Conservation (phyloP, 2,888 invertebrate species). For the Papilio demoleus region DNA sequence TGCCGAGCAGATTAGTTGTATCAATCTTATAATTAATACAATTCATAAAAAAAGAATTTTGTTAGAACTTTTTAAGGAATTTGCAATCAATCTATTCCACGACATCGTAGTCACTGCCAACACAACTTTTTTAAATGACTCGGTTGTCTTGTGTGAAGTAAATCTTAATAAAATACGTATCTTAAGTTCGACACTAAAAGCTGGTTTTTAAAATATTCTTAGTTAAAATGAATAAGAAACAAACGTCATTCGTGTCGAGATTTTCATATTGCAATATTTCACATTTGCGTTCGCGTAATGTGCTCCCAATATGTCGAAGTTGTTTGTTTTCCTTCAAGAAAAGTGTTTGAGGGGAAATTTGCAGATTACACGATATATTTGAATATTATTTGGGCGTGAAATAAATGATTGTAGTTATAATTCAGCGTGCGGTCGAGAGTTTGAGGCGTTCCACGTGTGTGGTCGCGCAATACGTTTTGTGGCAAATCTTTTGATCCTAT, state of each 20-base stretch:
- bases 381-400: constrained; percentile 54
- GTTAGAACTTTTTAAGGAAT: background rate
- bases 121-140: background rate
- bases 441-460: constrained; percentile 59
- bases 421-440: constrained; percentile 51
- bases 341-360: constrained; percentile 47
- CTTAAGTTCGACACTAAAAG: background rate
- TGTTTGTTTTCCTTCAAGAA: constrained; percentile 45
- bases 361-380: constrained; percentile 55
- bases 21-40: background rate
- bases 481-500: constrained; percentile 61
- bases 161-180: background rate
- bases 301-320: constrained; percentile 43
- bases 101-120: background rate
- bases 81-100: background rate
- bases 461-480: constrained; percentile 50
- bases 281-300: constrained; percentile 33
- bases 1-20: background rate
- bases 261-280: constrained; percentile 15
- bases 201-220: background rate
- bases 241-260: constrained; percentile 15
- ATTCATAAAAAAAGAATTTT: background rate
- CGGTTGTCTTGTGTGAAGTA: background rate
- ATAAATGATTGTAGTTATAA: constrained; percentile 59
- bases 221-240: background rate